Percentiles rank a stretch among this genome's conserved stretches.
Evolutionary conservation across 2,113 vertebrate genomes (phyloP).

Genomic region (Brachyhypopomus gauderio): DNA sequence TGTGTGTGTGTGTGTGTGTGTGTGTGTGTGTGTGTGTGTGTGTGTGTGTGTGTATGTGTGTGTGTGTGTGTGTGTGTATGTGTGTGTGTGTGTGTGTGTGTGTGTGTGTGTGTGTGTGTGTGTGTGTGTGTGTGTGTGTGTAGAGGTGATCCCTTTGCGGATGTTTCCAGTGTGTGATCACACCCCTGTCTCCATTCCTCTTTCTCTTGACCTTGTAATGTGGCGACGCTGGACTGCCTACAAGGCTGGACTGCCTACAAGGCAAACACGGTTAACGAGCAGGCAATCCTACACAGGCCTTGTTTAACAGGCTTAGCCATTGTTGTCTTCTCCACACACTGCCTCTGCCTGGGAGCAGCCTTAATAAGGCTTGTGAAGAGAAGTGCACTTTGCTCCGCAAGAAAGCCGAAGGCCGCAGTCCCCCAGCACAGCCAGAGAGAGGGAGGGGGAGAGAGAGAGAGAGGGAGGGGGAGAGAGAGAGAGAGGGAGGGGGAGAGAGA

Average conservation of each 20-base stretch:
- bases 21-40: slow-evolving; percentile 1
- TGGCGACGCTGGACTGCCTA: slow-evolving; percentile 39
- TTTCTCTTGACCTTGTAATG: slow-evolving; percentile 33
- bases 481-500: no score
- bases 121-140: slow-evolving; percentile 11
- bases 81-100: slow-evolving; percentile 11
- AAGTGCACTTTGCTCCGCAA: slow-evolving; percentile 24
- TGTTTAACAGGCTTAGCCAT: slow-evolving; percentile 38
- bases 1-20: slow-evolving; percentile 9
- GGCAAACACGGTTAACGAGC: slow-evolving; percentile 54
- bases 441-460: no score
- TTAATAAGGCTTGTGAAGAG: slow-evolving; percentile 10
- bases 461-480: no score
- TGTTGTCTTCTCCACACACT: slow-evolving; percentile 40
- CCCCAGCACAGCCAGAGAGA: neutral
- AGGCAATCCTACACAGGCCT: slow-evolving; percentile 46
- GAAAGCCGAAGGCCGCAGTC: neutral
- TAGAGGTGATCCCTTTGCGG: slow-evolving; percentile 32
- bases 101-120: neutral
- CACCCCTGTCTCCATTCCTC: slow-evolving; percentile 28
- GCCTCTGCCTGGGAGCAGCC: slow-evolving; percentile 6
- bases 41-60: neutral
- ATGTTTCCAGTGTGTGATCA: slow-evolving; percentile 37
- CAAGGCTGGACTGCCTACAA: slow-evolving; percentile 31
- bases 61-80: slow-evolving; percentile 5